These are phyloP conservation scores for Zalophus californianus DNA, from an alignment of 2,797 vertebrate genomes.

Conservation along the genomic window DNA sequence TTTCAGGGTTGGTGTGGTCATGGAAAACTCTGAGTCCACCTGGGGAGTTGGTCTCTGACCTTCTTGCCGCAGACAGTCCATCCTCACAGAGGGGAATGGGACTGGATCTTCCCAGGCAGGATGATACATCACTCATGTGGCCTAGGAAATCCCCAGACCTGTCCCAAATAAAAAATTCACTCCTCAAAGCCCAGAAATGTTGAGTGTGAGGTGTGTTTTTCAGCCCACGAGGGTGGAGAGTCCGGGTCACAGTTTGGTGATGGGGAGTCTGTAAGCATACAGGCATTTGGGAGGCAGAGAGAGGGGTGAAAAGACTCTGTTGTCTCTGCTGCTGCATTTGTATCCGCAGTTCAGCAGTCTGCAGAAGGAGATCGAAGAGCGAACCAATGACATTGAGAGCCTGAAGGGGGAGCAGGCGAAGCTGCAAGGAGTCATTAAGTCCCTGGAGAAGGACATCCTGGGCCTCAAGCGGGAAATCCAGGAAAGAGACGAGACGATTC, in stretches of 20 bases:
- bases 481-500: slow-evolving; percentile 91
- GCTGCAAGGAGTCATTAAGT: slow-evolving; percentile 91
- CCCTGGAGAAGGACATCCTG: slow-evolving; percentile 92
- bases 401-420: slow-evolving; percentile 92
- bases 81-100: neutral
- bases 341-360: slow-evolving; percentile 90
- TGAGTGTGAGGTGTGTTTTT: neutral
- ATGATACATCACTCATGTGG: neutral
- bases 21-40: neutral
- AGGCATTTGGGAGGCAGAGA: neutral
- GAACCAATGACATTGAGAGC: slow-evolving; percentile 87
- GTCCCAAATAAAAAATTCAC: neutral
- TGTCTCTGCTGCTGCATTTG: neutral
- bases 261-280: neutral
- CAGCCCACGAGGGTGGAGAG: neutral
- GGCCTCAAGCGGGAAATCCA: slow-evolving; percentile 93
- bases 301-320: neutral
- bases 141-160: neutral
- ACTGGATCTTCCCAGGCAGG: neutral
- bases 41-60: neutral
- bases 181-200: neutral
- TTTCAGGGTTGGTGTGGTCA: neutral
- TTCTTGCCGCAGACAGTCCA: neutral
- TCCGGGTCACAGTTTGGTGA: neutral
- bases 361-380: slow-evolving; percentile 92